A percentile compares a stretch with the other conserved stretches of the same genome.
Conservation (phyloP, 2,797 vertebrate species). For the Notolepis coatsorum region DNA sequence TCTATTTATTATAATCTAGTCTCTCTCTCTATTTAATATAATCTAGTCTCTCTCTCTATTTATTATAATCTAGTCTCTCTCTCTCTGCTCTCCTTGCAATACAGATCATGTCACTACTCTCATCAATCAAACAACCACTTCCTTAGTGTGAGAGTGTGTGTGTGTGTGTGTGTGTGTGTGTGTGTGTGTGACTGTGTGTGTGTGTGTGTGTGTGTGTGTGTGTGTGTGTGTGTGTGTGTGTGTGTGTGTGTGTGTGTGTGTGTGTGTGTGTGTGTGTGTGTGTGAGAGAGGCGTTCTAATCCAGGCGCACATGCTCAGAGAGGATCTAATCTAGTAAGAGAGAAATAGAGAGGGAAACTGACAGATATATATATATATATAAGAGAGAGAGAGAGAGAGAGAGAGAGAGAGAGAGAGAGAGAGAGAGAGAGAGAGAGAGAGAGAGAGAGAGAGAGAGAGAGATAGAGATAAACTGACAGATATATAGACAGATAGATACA, state of each 20-base stretch:
- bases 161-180: not conserved
- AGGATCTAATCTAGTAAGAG: slow-evolving; percentile 29
- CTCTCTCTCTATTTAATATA: slow-evolving; percentile 1
- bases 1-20: no score
- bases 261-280: not conserved
- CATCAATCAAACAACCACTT: slow-evolving; percentile 6
- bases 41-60: no score
- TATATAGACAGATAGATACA: no score
- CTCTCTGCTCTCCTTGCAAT: slow-evolving; percentile 1
- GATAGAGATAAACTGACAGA: not conserved
- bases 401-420: not conserved
- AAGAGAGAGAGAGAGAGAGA: not conserved
- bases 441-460: not conserved
- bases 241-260: no score
- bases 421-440: not conserved
- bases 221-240: not conserved
- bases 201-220: not conserved
- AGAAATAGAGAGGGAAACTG: not conserved
- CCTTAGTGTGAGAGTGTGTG: not conserved
- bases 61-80: not conserved
- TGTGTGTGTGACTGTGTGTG: not conserved
- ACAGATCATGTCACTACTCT: slow-evolving; percentile 1
- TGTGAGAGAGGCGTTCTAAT: slow-evolving; percentile 26
- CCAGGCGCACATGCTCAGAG: slow-evolving; percentile 17
- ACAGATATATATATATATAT: not conserved